These are phyloP conservation scores for Anarhynchus alexandrinus DNA, from an alignment of 2,113 vertebrate genomes.

Conservation along the genomic window DNA sequence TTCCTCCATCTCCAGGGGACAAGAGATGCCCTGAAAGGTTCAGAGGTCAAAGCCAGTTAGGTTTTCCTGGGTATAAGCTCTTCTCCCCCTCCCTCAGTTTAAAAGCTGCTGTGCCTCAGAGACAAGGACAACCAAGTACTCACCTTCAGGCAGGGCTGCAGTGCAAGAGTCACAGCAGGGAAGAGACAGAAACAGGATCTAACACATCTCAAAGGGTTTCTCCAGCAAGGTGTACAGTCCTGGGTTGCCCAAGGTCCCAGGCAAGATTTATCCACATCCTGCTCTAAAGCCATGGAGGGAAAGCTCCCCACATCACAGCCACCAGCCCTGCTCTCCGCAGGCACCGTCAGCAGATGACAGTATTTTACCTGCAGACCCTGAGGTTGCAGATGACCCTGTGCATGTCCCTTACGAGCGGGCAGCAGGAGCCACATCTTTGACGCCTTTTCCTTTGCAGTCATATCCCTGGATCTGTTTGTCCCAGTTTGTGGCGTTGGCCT, in stretches of 20 bases:
- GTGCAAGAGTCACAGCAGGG: not conserved
- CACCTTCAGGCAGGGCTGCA: not conserved
- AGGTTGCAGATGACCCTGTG: not conserved
- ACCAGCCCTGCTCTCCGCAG: not conserved
- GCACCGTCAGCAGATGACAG: not conserved
- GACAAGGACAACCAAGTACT: not conserved
- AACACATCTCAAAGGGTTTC: not conserved
- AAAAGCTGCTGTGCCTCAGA: not conserved
- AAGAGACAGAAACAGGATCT: not conserved
- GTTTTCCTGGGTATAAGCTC: not conserved
- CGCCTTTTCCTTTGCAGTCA: not conserved
- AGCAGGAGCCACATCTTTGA: not conserved
- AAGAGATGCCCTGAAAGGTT: not conserved
- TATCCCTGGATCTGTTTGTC: not conserved
- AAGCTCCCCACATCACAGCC: not conserved
- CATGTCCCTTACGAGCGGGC: rapidly evolving
- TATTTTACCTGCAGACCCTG: not conserved
- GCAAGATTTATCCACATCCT: not conserved
- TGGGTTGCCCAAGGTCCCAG: not conserved
- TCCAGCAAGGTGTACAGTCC: not conserved
- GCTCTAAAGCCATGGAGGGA: not conserved
- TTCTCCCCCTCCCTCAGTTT: not conserved
- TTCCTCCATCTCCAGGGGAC: not conserved
- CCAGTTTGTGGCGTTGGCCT: not conserved
- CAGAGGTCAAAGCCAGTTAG: not conserved